phyloP scores from a whole-genome alignment of 2,888 invertebrate species.

The Ennomos fuscantarius region DNA sequence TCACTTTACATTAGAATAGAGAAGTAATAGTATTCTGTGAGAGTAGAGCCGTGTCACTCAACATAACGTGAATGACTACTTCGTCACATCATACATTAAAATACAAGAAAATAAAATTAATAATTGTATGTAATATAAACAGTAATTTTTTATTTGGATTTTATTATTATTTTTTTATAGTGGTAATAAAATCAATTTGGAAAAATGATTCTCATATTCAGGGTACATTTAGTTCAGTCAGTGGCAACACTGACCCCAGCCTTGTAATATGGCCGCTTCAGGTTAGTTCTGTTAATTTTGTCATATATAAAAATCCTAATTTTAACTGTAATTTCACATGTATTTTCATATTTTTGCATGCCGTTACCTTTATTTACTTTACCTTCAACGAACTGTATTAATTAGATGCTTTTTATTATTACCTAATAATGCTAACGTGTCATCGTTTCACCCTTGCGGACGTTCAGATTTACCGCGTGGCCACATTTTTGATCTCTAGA shows the following conservation, averaged over 20 bases:
- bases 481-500: constrained; percentile 73
- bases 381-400: constrained; percentile 37
- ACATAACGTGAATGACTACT: too few relatives aligned
- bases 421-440: constrained; percentile 83
- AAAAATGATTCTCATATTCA: not conserved
- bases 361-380: constrained; percentile 47
- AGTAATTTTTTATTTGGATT: too few relatives aligned
- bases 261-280: constrained; percentile 90
- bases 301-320: constrained; percentile 75
- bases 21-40: too few relatives aligned
- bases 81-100: too few relatives aligned
- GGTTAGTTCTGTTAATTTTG: constrained; percentile 86
- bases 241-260: constrained; percentile 81
- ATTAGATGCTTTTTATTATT: constrained; percentile 51
- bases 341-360: constrained; percentile 47
- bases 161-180: constrained; percentile 2
- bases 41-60: too few relatives aligned
- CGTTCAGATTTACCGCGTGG: constrained; percentile 85
- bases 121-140: not conserved
- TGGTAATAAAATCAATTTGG: not conserved
- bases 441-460: constrained; percentile 81
- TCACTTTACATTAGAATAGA: too few relatives aligned
- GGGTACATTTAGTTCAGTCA: constrained; percentile 45
- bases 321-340: constrained; percentile 46
- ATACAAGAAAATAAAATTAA: too few relatives aligned